Evolutionary conservation across 2,113 vertebrate genomes (phyloP).

Genomic region (Ascaphus truei): DNA sequence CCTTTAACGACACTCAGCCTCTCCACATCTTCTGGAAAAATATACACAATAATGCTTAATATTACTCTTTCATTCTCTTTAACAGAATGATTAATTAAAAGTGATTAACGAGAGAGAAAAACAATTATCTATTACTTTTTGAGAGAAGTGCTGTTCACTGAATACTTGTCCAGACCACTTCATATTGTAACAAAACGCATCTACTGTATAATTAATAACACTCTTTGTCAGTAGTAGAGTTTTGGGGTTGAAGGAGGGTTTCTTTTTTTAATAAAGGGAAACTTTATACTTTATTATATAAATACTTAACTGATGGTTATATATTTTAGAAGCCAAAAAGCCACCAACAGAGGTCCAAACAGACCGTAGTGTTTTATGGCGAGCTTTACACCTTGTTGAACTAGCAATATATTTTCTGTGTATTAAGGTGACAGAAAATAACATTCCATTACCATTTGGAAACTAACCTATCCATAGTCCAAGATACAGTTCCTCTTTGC

Average conservation of each 20-base stretch:
- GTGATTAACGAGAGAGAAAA: too few species aligned
- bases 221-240: neutral
- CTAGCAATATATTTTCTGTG: conserved; percentile 10
- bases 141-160: neutral
- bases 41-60: too few species aligned
- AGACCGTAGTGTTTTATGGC: conserved; percentile 6
- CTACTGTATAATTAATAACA: neutral
- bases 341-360: conserved; percentile 1
- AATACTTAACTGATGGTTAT: conserved; percentile 5
- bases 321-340: conserved; percentile 1
- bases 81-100: too few species aligned
- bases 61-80: too few species aligned
- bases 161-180: neutral
- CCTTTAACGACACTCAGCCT: too few species aligned
- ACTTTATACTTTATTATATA: conserved; percentile 9
- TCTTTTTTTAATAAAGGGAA: conserved; percentile 11
- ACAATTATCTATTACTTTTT: neutral
- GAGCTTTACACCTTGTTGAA: conserved; percentile 10
- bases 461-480: neutral
- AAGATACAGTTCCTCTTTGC: neutral
- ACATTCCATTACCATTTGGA: conserved; percentile 4
- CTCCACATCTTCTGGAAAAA: too few species aligned
- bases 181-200: neutral
- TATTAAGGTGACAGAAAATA: conserved; percentile 7
- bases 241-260: neutral